Evolutionary conservation across 1,140 invertebrate genomes (phyloP).

Genomic region (Diplogasteroides magnus): DNA sequence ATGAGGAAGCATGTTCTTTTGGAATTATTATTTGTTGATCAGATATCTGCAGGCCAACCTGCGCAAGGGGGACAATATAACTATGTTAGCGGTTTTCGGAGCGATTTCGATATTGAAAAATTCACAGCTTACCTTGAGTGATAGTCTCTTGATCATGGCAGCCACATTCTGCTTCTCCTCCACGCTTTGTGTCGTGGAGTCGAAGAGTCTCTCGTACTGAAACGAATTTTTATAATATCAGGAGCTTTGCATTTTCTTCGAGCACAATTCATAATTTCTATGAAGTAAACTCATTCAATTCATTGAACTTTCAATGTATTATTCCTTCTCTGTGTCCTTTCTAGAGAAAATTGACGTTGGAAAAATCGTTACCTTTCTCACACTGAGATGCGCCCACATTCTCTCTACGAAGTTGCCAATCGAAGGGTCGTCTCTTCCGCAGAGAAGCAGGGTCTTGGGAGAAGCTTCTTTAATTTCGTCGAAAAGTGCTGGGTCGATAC

Average conservation of each 20-base stretch:
- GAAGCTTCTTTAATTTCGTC: too few relatives aligned
- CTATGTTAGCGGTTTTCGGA: too few relatives aligned
- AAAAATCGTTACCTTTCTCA: not conserved
- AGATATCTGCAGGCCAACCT: too few relatives aligned
- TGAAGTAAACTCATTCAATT: too few relatives aligned
- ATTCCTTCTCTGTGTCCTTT: too few relatives aligned
- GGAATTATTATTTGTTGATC: too few relatives aligned
- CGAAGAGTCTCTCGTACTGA: not conserved
- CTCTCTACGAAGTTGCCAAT: not conserved
- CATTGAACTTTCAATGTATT: too few relatives aligned
- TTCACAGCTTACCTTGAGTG: not conserved
- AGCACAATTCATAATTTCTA: too few relatives aligned
- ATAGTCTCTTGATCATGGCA: not conserved
- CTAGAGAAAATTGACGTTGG: too few relatives aligned
- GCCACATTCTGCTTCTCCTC: not conserved
- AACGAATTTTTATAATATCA: not conserved
- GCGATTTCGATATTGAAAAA: too few relatives aligned
- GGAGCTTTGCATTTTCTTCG: not conserved
- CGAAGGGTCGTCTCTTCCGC: not conserved
- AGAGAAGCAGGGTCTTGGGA: not conserved
- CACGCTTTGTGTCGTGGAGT: not conserved
- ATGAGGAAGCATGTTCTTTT: too few relatives aligned
- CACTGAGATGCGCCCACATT: not conserved
- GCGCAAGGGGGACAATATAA: too few relatives aligned
- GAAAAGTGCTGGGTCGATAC: not conserved